A percentile compares a stretch with the other conserved stretches of the same genome.
phyloP scores from a whole-genome alignment of 2,797 vertebrate genomes.

The Anolis apletophallus region DNA sequence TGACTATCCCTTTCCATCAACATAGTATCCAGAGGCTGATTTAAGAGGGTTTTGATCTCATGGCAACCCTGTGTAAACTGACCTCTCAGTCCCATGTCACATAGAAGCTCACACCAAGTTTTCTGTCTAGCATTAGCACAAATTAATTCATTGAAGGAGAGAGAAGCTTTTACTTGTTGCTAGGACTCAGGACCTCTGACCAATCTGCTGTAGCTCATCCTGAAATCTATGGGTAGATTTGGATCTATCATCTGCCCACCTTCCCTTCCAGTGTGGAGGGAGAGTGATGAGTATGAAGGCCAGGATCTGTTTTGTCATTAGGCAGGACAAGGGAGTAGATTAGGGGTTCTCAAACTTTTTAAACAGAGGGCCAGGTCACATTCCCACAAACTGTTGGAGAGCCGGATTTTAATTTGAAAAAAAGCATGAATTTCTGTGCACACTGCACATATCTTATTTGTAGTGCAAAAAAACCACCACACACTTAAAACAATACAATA shows the following conservation, averaged over 20 bases:
- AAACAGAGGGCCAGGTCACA: no score
- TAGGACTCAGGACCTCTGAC: neutral
- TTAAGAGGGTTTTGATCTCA: neutral
- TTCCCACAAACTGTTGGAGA: no score
- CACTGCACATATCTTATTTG: no score
- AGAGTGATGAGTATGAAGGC: neutral
- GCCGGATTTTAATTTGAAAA: no score
- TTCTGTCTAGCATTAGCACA: neutral
- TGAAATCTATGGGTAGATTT: neutral
- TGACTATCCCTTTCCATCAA: neutral
- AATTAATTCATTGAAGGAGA: neutral
- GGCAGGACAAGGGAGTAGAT: neutral
- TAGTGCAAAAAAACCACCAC: no score
- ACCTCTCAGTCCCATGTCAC: neutral
- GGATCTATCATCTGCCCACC: neutral
- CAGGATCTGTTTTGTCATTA: neutral
- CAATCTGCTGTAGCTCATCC: neutral
- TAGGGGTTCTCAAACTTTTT: no score
- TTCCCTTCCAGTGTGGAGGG: neutral
- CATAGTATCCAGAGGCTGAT: no score
- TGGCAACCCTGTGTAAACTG: neutral
- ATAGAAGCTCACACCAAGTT: neutral
- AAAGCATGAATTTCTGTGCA: no score
- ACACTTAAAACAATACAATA: no score
- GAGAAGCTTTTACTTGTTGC: neutral